These are phyloP conservation scores for Tragelaphus buxtoni DNA, from an alignment of 2,113 vertebrate species.

Conservation along the genomic window DNA sequence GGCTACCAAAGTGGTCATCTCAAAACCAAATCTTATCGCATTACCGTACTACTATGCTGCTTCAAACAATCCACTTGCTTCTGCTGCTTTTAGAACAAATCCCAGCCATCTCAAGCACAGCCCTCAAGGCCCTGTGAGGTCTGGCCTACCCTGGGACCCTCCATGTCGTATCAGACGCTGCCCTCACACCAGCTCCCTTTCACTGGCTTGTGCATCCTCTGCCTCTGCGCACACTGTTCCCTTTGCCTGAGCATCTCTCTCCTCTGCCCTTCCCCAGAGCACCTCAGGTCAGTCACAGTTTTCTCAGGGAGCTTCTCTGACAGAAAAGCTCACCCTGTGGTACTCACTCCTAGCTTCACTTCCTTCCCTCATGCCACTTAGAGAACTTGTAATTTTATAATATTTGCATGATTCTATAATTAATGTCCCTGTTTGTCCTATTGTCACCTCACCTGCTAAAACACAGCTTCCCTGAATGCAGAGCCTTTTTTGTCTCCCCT, in stretches of 20 bases:
- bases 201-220: not conserved
- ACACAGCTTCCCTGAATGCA: not conserved
- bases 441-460: not conserved
- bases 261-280: not conserved
- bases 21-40: not conserved
- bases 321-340: not conserved
- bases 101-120: not conserved
- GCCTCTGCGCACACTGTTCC: no score
- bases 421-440: not conserved
- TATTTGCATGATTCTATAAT: not conserved
- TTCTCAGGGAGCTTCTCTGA: not conserved
- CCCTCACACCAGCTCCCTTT: not conserved
- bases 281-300: not conserved
- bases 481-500: not conserved
- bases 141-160: not conserved
- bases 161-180: accelerated
- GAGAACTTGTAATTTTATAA: not conserved
- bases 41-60: not conserved
- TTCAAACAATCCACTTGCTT: not conserved
- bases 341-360: not conserved
- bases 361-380: not conserved
- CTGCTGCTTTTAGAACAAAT: not conserved
- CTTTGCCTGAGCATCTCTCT: not conserved
- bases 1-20: not conserved
- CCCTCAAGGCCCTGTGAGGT: not conserved